Conservation (phyloP, 1,140 invertebrate species). For the Drosophila novamexicana region DNA sequence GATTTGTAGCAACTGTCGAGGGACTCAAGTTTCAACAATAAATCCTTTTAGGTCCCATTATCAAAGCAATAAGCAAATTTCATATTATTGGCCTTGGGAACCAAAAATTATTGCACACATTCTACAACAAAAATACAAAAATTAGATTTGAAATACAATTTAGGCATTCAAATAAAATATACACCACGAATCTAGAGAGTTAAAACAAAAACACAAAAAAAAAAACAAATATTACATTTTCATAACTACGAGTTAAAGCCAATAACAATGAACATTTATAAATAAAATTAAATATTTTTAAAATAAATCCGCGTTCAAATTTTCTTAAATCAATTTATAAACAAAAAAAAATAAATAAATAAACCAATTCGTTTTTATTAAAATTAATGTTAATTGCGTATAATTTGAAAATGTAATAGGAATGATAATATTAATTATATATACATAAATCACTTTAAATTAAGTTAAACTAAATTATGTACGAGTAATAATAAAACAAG, state of each 20-base stretch:
- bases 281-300: slow-evolving; percentile 66
- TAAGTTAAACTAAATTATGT: slow-evolving; percentile 63
- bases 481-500: slow-evolving; percentile 52
- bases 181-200: slow-evolving; percentile 55
- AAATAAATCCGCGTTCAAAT: slow-evolving; percentile 73
- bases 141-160: slow-evolving; percentile 59
- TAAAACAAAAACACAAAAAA: slow-evolving; percentile 26
- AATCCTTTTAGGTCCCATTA: slow-evolving; percentile 68
- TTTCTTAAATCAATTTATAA: slow-evolving; percentile 47
- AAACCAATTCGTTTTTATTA: slow-evolving; percentile 23
- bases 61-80: slow-evolving; percentile 25
- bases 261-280: slow-evolving; percentile 35
- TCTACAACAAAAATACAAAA: slow-evolving; percentile 44
- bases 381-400: slow-evolving; percentile 65
- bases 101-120: slow-evolving; percentile 39
- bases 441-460: slow-evolving; percentile 61
- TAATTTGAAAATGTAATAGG: slow-evolving; percentile 71
- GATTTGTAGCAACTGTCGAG: slow-evolving; percentile 62
- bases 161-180: slow-evolving; percentile 77
- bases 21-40: slow-evolving; percentile 80
- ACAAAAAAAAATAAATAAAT: slow-evolving; percentile 9
- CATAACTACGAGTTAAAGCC: slow-evolving; percentile 1
- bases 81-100: slow-evolving; percentile 37
- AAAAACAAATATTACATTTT: slow-evolving; percentile 8
- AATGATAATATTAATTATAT: slow-evolving; percentile 74